phyloP scores from a whole-genome alignment of 2,888 invertebrate genomes.

The Drosophila quasianomalipes region DNA sequence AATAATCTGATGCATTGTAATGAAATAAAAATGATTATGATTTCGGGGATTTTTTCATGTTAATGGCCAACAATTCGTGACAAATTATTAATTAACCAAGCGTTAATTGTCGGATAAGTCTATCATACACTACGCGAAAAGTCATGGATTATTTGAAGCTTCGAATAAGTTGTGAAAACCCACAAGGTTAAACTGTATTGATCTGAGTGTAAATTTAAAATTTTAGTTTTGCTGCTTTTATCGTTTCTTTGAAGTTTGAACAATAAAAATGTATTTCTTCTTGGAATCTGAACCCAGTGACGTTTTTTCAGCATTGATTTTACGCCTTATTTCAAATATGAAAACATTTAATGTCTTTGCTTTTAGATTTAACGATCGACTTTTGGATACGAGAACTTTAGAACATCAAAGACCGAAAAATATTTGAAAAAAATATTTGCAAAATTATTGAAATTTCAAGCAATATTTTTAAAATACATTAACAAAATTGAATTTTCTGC shows the following conservation, averaged over 20 bases:
- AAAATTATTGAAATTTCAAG: not conserved
- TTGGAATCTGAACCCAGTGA: not conserved
- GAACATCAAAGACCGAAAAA: slow-evolving; percentile 11
- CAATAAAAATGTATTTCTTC: not conserved
- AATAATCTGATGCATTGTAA: not conserved
- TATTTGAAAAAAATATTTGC: not conserved
- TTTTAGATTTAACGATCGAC: not conserved
- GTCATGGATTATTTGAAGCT: not conserved
- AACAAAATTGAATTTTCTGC: not conserved
- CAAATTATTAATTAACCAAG: not conserved
- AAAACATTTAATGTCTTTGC: slow-evolving; percentile 1
- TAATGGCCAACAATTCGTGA: not conserved
- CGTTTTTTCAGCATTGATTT: not conserved
- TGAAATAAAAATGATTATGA: not conserved
- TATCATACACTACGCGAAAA: not conserved
- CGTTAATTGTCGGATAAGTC: slow-evolving; percentile 4
- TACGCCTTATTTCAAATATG: not conserved
- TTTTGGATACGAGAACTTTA: not conserved
- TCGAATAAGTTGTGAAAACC: not conserved
- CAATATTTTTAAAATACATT: not conserved
- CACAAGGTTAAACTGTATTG: not conserved
- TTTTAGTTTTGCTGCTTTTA: not conserved
- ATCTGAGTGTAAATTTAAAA: not conserved
- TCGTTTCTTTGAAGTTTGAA: not conserved
- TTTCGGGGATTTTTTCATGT: not conserved